Conservation (phyloP, 1,140 invertebrate species). For the Eulimnadia texana region DNA sequence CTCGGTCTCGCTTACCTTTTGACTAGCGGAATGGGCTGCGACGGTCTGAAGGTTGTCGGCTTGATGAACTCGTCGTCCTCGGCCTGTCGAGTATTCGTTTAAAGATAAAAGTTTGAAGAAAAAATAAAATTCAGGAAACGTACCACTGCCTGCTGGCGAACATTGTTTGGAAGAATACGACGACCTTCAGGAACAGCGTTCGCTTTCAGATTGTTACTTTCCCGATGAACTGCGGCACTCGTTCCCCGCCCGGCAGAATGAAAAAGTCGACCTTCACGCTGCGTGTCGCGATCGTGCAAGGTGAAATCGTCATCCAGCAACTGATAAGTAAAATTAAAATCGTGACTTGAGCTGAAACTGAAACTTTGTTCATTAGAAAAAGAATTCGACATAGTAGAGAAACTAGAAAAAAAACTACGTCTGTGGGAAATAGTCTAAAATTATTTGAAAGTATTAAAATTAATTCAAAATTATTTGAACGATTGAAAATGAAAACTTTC, state of each 20-base stretch:
- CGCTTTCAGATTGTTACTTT: not conserved
- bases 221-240: not conserved
- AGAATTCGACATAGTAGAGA: too few relatives aligned
- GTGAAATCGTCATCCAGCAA: conserved; percentile 1
- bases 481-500: too few relatives aligned
- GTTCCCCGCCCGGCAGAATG: too few relatives aligned
- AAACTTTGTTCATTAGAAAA: not conserved
- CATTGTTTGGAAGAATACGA: not conserved
- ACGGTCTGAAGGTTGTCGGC: not conserved
- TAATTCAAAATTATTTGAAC: too few relatives aligned
- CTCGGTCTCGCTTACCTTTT: not conserved
- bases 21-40: not conserved
- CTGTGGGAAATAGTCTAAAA: too few relatives aligned
- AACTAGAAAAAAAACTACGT: not conserved
- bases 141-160: conserved; percentile 1
- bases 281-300: not conserved
- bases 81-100: not conserved
- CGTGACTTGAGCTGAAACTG: not conserved
- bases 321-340: not conserved
- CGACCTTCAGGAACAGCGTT: not conserved
- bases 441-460: too few relatives aligned
- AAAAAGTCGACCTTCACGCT: not conserved
- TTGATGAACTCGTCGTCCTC: not conserved
- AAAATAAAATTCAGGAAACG: too few relatives aligned
- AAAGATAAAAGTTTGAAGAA: too few relatives aligned